Evolutionary conservation across 2,888 invertebrate species (phyloP), one percentile per base, ranked within the genome.

Genomic region (Pilophorus perplexus): DNA sequence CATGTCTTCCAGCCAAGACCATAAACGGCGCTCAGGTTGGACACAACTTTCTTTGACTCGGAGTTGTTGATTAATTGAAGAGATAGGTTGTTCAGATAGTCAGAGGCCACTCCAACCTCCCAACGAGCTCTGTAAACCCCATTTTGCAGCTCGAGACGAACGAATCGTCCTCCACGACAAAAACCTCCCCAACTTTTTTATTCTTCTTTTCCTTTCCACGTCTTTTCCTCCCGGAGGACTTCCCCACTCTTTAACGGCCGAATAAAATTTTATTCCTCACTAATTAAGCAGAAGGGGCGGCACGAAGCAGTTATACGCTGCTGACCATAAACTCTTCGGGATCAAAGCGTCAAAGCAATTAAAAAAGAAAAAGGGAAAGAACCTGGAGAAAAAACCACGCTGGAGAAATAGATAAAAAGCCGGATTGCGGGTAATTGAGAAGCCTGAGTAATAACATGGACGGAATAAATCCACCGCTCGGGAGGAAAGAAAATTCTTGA

Each of bases 41-140:
- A 28, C 60, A 60, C 60, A 60, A 60, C 60, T 60, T 60, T 60
- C 60, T 60, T 60, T 60, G 60, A 42, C 37, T n/a, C 60, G 46
- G 44, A 44, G 60, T 28, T 27, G 60, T 60, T 60, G 60, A 60
- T 60, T 60, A 60, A 60, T 60, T 60, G 60, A 60, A 60, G 60
- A 60, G 60, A 60, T 60, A 44, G 46, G 44, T 25, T 20, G 60
- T 20, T 37, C 37, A 40, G 42, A 40, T 38, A 57, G 55, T 33
- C 37, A 55, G 28, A 37, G 55, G 18, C 22, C 38, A 37, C 40
- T 42, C 22, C 16, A 50, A 27, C 50, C 50, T 27, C 50, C 25
- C 50, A 50, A 50, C 50, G 27, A 50, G 27, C 50, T 23, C 33
- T 33, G 12, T 33, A 25, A 23, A 46, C 60, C 28, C 22, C 54